phyloP scores from a whole-genome alignment of 92 coral and sea anemone genomes.

The Blastomussa wellsi region DNA sequence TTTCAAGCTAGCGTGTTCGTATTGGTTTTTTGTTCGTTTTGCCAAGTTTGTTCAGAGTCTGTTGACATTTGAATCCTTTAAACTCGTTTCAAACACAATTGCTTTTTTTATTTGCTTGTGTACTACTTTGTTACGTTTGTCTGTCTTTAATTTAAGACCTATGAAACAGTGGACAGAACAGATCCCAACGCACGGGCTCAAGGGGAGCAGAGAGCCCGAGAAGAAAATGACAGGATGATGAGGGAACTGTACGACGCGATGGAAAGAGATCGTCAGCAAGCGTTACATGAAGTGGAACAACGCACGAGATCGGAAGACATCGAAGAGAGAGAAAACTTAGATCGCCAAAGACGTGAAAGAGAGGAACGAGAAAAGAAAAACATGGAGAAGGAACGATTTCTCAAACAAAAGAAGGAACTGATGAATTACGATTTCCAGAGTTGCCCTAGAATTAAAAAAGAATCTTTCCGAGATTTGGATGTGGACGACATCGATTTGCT shows the following conservation, averaged over 20 bases:
- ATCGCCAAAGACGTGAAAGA: constrained; percentile 16
- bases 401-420: constrained; percentile 41
- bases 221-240: constrained; percentile 55
- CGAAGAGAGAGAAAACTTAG: constrained; percentile 18
- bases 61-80: no score
- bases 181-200: constrained; percentile 48
- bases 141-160: constrained; percentile 18
- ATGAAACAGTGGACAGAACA: constrained; percentile 63
- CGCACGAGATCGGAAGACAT: constrained; percentile 15
- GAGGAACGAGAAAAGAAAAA: constrained; percentile 49
- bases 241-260: constrained; percentile 40
- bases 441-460: constrained; percentile 38
- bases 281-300: constrained; percentile 39
- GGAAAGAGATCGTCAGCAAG: constrained; percentile 23
- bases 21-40: no score
- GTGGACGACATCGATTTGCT: constrained; percentile 62
- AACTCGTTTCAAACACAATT: background rate
- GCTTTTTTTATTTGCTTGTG: background rate
- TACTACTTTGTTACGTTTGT: background rate
- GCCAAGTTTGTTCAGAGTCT: no score
- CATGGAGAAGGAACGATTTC: constrained; percentile 27
- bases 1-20: no score
- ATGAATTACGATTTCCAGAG: constrained; percentile 65
- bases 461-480: constrained; percentile 51
- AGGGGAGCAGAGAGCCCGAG: constrained; percentile 56